Evolutionary conservation across 2,888 invertebrate genomes (phyloP), one percentile per base, ranked within the genome.

Genomic region (Anagyrus pseudococci): DNA sequence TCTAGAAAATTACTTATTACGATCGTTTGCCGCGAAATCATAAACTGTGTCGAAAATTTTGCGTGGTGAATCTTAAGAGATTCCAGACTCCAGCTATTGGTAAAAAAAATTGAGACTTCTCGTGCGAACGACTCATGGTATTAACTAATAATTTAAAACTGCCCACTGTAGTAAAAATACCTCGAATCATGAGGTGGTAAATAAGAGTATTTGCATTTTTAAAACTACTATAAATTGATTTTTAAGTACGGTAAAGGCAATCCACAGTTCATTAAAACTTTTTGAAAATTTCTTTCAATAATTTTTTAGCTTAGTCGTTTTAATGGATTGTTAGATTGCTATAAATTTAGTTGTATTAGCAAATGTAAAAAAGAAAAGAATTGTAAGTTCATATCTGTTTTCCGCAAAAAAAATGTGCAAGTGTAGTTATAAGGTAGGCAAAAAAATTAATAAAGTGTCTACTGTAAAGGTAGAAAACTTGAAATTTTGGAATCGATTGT

Each of bases 101-200:
- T 58, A 54, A 53, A 61, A 58, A 57, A 61, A 65, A 54, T 64
- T 25, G 33, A 52, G 53, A 64, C 43, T 57, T 20, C 44, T 55
- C 46, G 49, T 29, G 49, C 43, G 46, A 47, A 58, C 47, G 20
- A 20, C 50, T 65, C 40, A 65, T 58, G 52, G 61, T 61, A 58
- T 57, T 58, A 65, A 47, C 37, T 49, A 59, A 47, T 58, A 56
- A 62, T 61, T 59, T 53, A 56, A 49, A 59, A 62, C 62, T 66
- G 62, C 65, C 61, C 64, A 61, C 50, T 57, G 58, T 54, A 64
- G 60, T 10, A 61, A 64, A 25, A 59, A 58, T 23, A 4, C 15
- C 52, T 10, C n/a, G 26, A 54, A n/a, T 40, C 23, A 54, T 15
- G 19, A 59, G 44, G 29, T 40, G n/a, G n/a, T n/a, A n/a, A 13